These are phyloP conservation scores for Azorinus chamasolen DNA, from an alignment of 2,888 invertebrate genomes.

Conservation along the genomic window DNA sequence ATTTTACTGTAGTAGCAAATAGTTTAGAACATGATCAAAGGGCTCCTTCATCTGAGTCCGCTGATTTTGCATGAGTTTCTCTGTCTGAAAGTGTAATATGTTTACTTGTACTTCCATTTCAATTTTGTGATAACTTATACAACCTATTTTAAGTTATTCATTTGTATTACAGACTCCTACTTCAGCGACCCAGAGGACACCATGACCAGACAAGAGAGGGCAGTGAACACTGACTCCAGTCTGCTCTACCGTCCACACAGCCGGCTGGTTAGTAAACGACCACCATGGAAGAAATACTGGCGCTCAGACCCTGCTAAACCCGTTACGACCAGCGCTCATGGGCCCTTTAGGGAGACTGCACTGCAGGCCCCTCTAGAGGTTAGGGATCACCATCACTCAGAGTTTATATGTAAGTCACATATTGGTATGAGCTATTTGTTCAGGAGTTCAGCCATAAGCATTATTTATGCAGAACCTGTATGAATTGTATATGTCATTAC, in stretches of 20 bases:
- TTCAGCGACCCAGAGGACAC: slow-evolving; percentile 63
- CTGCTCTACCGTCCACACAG: slow-evolving; percentile 60
- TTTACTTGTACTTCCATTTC: no score
- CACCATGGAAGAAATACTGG: slow-evolving; percentile 83
- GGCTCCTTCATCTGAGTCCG: no score
- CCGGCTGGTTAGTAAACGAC: slow-evolving; percentile 54
- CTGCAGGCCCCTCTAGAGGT: slow-evolving; percentile 79
- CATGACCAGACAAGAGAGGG: slow-evolving; percentile 30
- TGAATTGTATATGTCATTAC: no score
- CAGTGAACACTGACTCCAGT: slow-evolving; percentile 74
- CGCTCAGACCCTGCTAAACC: slow-evolving; percentile 75
- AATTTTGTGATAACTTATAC: no score
- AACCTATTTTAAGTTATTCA: no score
- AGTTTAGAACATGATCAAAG: no score
- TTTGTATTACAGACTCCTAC: slow-evolving; percentile 51
- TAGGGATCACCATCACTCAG: slow-evolving; percentile 65
- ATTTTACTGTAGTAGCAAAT: no score
- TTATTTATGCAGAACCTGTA: not conserved
- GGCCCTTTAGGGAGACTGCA: slow-evolving; percentile 78
- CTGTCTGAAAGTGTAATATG: no score
- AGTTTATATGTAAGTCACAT: slow-evolving; percentile 66
- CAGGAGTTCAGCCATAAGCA: no score
- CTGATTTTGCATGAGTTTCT: no score
- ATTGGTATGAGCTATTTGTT: no score
- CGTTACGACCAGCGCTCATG: slow-evolving; percentile 63